phyloP scores from a whole-genome alignment of 2,113 vertebrate genomes.

The Tachysurus vachellii region DNA sequence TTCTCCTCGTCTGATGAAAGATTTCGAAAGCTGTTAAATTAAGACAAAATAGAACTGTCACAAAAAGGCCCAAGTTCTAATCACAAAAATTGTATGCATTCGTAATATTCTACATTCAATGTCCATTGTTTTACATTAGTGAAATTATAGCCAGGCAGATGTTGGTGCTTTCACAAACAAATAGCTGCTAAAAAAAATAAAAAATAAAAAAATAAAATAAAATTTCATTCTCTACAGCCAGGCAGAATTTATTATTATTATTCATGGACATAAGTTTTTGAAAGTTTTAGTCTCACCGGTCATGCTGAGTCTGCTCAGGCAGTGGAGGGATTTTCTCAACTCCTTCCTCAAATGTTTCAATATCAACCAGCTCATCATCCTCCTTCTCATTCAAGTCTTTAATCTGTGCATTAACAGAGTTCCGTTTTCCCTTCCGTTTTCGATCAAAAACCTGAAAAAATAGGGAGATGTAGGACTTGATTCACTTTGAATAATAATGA shows the following conservation, averaged over 20 bases:
- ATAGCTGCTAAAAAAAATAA: not conserved
- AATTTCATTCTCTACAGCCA: not conserved
- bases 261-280: not conserved
- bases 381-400: conserved; percentile 25
- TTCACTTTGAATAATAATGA: not conserved
- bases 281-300: conserved; percentile 1
- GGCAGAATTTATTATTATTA: not conserved
- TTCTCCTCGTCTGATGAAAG: not conserved
- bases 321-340: conserved; percentile 6
- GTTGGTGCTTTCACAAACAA: not conserved
- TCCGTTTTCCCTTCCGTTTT: not conserved
- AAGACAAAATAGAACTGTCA: not conserved
- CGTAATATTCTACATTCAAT: not conserved
- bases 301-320: not conserved
- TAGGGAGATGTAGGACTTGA: not conserved
- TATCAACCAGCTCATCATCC: conserved; percentile 48
- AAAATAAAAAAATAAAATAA: too few species aligned
- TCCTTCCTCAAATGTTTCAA: conserved; percentile 46
- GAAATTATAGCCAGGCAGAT: not conserved
- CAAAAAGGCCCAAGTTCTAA: not conserved
- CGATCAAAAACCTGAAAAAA: conserved; percentile 37
- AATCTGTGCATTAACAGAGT: not conserved
- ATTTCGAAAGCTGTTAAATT: not conserved
- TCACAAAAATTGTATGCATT: not conserved
- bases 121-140: not conserved